Conservation (phyloP, 2,113 vertebrate genomes). For the Butorides virescens region DNA sequence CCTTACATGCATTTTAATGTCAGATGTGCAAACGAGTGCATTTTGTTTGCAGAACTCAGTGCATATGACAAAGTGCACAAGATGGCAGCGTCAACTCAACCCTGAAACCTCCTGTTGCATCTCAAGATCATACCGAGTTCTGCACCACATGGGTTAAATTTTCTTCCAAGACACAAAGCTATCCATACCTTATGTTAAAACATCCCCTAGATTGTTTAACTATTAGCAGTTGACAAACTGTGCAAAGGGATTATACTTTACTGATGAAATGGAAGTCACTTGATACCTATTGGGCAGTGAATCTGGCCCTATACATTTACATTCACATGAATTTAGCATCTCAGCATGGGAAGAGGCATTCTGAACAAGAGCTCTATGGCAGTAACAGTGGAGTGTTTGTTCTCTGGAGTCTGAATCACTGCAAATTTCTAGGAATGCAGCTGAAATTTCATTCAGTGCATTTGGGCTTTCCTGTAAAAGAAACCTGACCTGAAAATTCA, state of each 20-base stretch:
- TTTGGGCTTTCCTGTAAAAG: constrained; percentile 33
- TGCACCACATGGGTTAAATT: background rate
- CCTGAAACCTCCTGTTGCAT: background rate
- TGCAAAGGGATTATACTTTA: background rate
- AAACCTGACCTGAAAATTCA: constrained; percentile 53
- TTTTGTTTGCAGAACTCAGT: background rate
- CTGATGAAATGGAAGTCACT: background rate
- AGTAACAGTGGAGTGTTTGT: constrained; percentile 48
- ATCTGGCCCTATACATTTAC: background rate
- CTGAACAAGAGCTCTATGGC: background rate
- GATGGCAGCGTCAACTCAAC: background rate
- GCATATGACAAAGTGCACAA: background rate
- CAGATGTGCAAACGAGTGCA: background rate
- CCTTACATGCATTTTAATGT: background rate
- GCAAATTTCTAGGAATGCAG: constrained; percentile 50
- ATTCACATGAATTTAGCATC: constrained; percentile 16
- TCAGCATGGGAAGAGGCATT: constrained; percentile 25
- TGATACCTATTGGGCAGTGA: background rate
- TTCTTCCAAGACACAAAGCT: background rate
- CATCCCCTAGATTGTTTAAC: background rate
- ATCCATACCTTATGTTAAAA: background rate
- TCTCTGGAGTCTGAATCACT: constrained; percentile 27
- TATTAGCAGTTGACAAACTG: background rate
- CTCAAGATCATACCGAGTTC: background rate
- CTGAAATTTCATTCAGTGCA: constrained; percentile 38